These are phyloP conservation scores for Pantherophis guttatus DNA, from an alignment of 2,113 vertebrate species.

Conservation along the genomic window DNA sequence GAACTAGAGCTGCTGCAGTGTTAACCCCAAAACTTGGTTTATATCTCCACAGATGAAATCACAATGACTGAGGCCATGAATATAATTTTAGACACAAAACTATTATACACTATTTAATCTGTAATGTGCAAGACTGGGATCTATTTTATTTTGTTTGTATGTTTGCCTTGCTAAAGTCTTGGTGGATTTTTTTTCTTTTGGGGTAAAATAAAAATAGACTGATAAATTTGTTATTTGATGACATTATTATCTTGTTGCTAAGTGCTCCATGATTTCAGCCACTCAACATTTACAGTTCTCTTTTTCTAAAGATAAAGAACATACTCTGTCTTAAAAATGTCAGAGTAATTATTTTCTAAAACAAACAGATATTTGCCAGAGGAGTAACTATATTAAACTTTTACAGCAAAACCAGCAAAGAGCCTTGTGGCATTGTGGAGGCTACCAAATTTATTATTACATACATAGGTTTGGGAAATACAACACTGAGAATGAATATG, in stretches of 20 bases:
- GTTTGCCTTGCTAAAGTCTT: not conserved
- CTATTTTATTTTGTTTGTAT: not conserved
- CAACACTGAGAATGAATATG: not conserved
- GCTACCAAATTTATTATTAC: not conserved
- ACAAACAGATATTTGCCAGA: not conserved
- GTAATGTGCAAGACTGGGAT: not conserved
- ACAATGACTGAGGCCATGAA: not conserved
- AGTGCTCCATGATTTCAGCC: not conserved
- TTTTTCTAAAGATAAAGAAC: not conserved
- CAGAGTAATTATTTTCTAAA: not conserved
- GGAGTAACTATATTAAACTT: not conserved
- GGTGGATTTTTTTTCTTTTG: not conserved
- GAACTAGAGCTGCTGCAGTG: constrained; percentile 37
- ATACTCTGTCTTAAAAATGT: not conserved
- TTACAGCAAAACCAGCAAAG: not conserved
- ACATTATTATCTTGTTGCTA: not conserved
- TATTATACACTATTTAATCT: not conserved
- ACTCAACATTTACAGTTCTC: not conserved
- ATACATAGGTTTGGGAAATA: not conserved
- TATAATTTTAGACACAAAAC: not conserved
- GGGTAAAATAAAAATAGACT: not conserved
- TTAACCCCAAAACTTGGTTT: constrained; percentile 36
- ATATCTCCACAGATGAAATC: not conserved
- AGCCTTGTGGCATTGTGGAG: not conserved
- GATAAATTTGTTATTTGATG: not conserved